Base-by-base conservation (phyloP, 2,113 vertebrate species). In the Chlamydotis undulata region DNA sequence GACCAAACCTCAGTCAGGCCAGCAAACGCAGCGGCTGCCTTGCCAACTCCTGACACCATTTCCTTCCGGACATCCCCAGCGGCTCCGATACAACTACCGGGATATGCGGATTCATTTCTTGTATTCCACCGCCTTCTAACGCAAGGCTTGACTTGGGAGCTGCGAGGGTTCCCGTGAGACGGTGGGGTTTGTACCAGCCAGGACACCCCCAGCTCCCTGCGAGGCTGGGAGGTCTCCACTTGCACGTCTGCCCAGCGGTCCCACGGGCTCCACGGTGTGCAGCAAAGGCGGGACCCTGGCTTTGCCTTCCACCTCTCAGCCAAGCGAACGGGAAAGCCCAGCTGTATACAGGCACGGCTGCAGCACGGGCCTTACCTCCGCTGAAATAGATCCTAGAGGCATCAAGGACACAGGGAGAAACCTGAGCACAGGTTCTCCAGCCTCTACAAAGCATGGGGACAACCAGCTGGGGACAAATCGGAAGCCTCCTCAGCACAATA, bases 291-390 rank as follows among this genome's bases (percentile, higher is more conserved):
- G 45, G 45, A 80, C 12, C 6, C 37, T 1, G 0, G 12, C 28
- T 63, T 87, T 83, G 61, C 37, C 63, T 76, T 77, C 64, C 21
- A 45, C 41, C 5, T 73, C 55, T 47, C 41, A 45, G 41, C 29
- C 41, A 74, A 69, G 28, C 0, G 0, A 88, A 74, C 0, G 0
- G 41, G 37, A 83, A 90, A 73, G 31, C 21, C 39, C 2, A 0
- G 18, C 14, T 86, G 28, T 21, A n/a, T 4, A 37, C 11, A 45
- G 45, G 21, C 50, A 80, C 0, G 0, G 70, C 57, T 56, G 26
- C 37, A 64, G 29, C 49, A 26, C 1, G 1, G 26, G 28, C 70
- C 87, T 60, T 9, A 33, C 25, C 39, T 37, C 12, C 35, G 11
- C 29, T 70, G 52, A 81, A 90, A 74, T 45, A 24, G 1, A n/a